Evolutionary conservation across 2,113 vertebrate species (phyloP).

Genomic region (Lasiurus cinereus): DNA sequence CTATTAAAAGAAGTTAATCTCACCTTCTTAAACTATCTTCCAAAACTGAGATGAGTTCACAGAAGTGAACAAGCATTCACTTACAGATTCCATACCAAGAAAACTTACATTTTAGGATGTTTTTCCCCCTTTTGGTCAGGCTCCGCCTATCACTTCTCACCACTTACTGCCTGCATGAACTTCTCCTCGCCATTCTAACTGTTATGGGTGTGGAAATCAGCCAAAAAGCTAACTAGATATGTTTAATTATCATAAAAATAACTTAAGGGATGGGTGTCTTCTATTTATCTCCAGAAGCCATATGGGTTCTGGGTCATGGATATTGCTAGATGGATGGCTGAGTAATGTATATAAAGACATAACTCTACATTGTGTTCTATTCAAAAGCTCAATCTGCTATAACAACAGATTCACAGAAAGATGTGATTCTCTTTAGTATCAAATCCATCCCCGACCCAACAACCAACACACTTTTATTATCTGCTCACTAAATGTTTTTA

Average conservation of each 20-base stretch:
- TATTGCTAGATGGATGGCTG: background rate
- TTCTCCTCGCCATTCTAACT: background rate
- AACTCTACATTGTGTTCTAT: background rate
- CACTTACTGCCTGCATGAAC: background rate
- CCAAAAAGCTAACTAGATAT: constrained; percentile 1
- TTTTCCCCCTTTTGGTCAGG: background rate
- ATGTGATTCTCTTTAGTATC: background rate
- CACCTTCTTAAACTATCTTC: constrained; percentile 6
- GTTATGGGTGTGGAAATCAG: background rate
- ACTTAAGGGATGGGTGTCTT: background rate
- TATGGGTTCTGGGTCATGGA: constrained; percentile 1
- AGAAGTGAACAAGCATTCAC: background rate
- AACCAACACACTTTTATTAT: constrained; percentile 35
- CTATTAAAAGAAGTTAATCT: background rate
- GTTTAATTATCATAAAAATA: constrained; percentile 52
- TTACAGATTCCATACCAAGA: background rate
- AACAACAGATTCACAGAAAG: constrained; percentile 35
- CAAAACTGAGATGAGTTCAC: background rate
- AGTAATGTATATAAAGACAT: background rate
- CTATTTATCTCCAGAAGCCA: constrained; percentile 32
- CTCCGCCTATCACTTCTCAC: background rate
- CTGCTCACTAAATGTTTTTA: constrained; percentile 2
- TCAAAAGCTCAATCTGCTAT: background rate
- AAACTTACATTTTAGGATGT: background rate
- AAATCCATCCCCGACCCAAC: background rate